Percentiles rank a stretch among this genome's conserved stretches.
Evolutionary conservation across 2,888 invertebrate species (phyloP).

Genomic region (Lochmaea crataegi): DNA sequence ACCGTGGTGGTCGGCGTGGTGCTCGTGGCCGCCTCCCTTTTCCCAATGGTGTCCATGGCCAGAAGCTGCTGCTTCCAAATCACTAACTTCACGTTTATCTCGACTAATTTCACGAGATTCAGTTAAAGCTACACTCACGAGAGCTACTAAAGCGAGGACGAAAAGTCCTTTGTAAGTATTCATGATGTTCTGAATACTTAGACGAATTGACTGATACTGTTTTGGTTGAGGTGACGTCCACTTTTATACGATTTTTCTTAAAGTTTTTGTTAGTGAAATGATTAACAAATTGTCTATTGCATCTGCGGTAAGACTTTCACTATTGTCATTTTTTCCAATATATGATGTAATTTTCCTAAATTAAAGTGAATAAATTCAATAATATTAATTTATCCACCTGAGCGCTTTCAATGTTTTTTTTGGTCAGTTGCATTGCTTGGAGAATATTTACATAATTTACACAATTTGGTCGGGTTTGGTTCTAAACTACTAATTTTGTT

Average conservation of each 20-base stretch:
- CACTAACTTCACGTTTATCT: constrained; percentile 64
- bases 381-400: constrained; percentile 40
- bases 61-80: constrained; percentile 69
- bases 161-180: constrained; percentile 76
- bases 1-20: constrained; percentile 69
- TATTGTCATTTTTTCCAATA: constrained; percentile 48
- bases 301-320: constrained; percentile 62
- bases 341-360: constrained; percentile 53
- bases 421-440: constrained; percentile 37
- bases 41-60: constrained; percentile 66
- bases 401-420: constrained; percentile 41
- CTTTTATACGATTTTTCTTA: constrained; percentile 58
- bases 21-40: constrained; percentile 70
- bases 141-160: constrained; percentile 72
- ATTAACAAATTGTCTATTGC: constrained; percentile 60
- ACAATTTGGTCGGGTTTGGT: constrained; percentile 16
- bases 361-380: constrained; percentile 41
- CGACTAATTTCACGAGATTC: constrained; percentile 69
- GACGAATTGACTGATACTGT: constrained; percentile 38
- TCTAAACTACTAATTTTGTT: not conserved
- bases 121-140: constrained; percentile 64
- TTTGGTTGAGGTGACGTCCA: constrained; percentile 37
- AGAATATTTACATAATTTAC: constrained; percentile 42
- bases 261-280: constrained; percentile 55
- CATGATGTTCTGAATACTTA: constrained; percentile 50